phyloP scores from a whole-genome alignment of 2,113 vertebrate genomes.

The Illadopsis cleaveri region DNA sequence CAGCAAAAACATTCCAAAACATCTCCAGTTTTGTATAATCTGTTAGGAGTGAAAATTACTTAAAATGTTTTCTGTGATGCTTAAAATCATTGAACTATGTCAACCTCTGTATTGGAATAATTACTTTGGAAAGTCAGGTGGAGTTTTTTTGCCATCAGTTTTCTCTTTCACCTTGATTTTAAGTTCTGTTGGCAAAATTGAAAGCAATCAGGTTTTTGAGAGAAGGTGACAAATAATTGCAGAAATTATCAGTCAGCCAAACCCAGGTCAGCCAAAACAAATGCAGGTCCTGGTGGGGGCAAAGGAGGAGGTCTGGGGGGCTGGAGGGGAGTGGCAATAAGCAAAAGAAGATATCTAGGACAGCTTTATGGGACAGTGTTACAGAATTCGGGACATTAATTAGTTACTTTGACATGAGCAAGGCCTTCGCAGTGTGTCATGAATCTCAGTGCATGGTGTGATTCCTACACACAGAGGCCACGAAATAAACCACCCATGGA shows the following conservation, averaged over 20 bases:
- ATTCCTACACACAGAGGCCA: neutral
- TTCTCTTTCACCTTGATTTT: neutral
- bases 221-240: neutral
- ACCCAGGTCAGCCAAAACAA: neutral
- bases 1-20: neutral
- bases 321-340: neutral
- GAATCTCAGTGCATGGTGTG: neutral
- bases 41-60: neutral
- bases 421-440: neutral
- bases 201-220: neutral
- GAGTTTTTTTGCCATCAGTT: neutral
- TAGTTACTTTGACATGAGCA: neutral
- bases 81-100: neutral
- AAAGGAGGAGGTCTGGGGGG: accelerated
- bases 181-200: neutral
- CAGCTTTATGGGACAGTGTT: neutral
- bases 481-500: neutral
- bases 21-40: neutral
- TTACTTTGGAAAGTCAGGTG: neutral
- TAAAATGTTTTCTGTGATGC: neutral
- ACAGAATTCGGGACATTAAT: neutral
- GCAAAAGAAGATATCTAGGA: neutral
- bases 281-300: neutral
- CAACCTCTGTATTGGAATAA: neutral
- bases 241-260: neutral